Evolutionary conservation across 2,797 vertebrate species (phyloP), one percentile per base, ranked within the genome.

Genomic region (Falco peregrinus): DNA sequence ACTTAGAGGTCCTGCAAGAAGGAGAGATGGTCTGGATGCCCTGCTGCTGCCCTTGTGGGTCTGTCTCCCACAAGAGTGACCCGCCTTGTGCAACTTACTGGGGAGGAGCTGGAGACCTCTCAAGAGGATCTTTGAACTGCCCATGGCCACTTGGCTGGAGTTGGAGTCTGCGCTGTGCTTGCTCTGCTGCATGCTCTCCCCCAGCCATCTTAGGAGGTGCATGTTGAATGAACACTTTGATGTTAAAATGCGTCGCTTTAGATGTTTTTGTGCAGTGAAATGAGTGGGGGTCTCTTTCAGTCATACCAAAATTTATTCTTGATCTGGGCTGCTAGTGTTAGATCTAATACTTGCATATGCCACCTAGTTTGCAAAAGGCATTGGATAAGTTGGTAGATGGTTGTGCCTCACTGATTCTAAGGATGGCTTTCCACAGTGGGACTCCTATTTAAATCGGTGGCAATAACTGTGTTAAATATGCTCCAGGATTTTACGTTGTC

Each of bases 101-200:
- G 11, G 45, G 29, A 48, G 68, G 24, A 63, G n/a, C 26, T 75
- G 74, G 48, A 80, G 82, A 53, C 8, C 31, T 64, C 3, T 53
- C 2, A 1, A n/a, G 41, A 43, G 61, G 64, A 7, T 57, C 45
- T 37, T 12, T 71, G 7, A 10, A 56, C n/a, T 50, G 24, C 53
- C 13, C 29, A 18, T 45, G 68, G 53, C 39, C 15, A 0, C 18
- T 56, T 60, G 57, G 22, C 47, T 75, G 43, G 19, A 41, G 43
- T 5, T 54, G 47, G 11, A 54, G 28, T 13, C n/a, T 50, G 29
- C 22, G 3, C 41, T 21, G 28, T 78, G 37, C 41, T 60, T 1
- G 1, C 25, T 70, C 8, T 47, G 31, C 31, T 13, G 16, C 0
- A 0, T 0, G 1, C 33, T 64, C 13, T 33, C 15, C 59, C 25